These are phyloP conservation scores for Bicyclus anynana DNA, from an alignment of 1,140 invertebrate species.

Conservation along the genomic window DNA sequence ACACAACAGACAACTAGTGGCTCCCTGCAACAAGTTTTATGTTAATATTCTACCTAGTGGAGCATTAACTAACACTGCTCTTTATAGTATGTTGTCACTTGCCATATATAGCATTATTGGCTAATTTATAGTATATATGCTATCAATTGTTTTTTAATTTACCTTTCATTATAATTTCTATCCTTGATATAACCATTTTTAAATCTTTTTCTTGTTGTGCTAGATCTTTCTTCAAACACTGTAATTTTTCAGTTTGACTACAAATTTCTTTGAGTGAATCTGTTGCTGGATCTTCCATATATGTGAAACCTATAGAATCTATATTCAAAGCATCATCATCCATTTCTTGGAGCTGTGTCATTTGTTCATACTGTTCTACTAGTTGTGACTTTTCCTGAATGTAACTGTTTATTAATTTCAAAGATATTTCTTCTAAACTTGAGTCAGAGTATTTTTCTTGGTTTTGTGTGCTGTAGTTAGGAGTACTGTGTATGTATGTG, in stretches of 20 bases:
- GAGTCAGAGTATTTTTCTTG: slow-evolving; percentile 78
- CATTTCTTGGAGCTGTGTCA: slow-evolving; percentile 78
- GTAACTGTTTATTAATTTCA: slow-evolving; percentile 83
- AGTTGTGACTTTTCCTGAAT: slow-evolving; percentile 82
- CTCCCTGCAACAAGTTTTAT: too few relatives aligned
- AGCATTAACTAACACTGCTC: too few relatives aligned
- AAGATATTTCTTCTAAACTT: slow-evolving; percentile 87
- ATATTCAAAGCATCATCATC: slow-evolving; percentile 74
- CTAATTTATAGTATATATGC: too few relatives aligned
- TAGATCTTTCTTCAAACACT: slow-evolving; percentile 80
- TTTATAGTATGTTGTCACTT: too few relatives aligned
- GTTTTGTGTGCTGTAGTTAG: slow-evolving; percentile 72
- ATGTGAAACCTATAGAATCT: slow-evolving; percentile 82
- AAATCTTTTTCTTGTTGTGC: slow-evolving; percentile 81
- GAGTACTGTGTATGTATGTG: slow-evolving; percentile 80
- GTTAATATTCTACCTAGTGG: too few relatives aligned
- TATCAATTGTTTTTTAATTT: neutral
- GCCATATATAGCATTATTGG: too few relatives aligned
- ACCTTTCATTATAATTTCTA: slow-evolving; percentile 45
- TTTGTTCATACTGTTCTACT: slow-evolving; percentile 82
- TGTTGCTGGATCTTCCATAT: slow-evolving; percentile 79
- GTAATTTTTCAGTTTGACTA: slow-evolving; percentile 80
- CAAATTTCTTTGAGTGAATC: slow-evolving; percentile 81
- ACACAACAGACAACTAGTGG: too few relatives aligned
- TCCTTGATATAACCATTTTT: slow-evolving; percentile 61